Conservation (phyloP, 1,140 invertebrate genomes). For the Papilio xuthus region DNA sequence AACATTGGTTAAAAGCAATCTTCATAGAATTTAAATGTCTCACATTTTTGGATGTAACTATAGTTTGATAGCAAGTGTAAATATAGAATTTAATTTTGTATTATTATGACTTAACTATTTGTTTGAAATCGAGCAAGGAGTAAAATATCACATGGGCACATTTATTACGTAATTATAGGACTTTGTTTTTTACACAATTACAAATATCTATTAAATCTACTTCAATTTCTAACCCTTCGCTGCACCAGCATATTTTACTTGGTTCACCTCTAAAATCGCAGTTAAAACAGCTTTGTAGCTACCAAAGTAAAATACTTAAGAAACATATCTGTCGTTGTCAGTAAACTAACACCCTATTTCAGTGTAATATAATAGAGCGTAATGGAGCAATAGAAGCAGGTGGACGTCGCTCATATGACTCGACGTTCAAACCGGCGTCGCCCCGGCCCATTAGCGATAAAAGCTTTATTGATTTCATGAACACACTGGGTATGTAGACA, state of each 20-base stretch:
- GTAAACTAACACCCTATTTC: background rate
- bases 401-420: background rate
- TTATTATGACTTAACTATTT: too few species aligned
- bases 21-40: background rate
- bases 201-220: background rate
- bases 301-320: background rate
- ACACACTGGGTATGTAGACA: constrained; percentile 44
- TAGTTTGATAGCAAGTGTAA: too few species aligned
- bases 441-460: constrained; percentile 54
- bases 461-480: constrained; percentile 64
- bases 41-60: background rate
- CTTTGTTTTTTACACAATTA: too few species aligned
- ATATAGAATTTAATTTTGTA: too few species aligned
- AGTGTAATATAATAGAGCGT: constrained; percentile 7
- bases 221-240: background rate
- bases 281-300: background rate
- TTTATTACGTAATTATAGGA: too few species aligned
- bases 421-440: constrained; percentile 20
- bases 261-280: background rate
- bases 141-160: too few species aligned
- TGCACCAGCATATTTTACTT: background rate
- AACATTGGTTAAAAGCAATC: background rate
- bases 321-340: background rate
- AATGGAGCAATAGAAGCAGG: constrained; percentile 6
- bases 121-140: too few species aligned